Evolutionary conservation across 1,140 invertebrate genomes (phyloP).

Genomic region (Pararge aegeria): DNA sequence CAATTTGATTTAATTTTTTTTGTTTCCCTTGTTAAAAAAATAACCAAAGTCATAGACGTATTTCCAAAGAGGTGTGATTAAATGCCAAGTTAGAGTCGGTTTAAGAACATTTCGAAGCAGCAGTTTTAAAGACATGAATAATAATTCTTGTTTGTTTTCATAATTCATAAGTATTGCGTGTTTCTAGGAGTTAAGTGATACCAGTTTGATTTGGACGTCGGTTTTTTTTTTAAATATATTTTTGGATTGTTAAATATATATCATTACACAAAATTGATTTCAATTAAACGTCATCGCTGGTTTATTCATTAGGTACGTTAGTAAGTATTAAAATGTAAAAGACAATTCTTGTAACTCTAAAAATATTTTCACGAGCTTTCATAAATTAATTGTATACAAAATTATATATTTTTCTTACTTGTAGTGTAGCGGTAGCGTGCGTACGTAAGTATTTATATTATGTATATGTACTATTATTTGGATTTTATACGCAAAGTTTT

Average conservation of each 20-base stretch:
- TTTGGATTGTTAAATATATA: not conserved
- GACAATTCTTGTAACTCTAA: conserved; percentile 71
- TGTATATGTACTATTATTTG: conserved; percentile 29
- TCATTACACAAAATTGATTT: not conserved
- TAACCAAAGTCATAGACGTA: conserved; percentile 34
- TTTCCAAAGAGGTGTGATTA: conserved; percentile 33
- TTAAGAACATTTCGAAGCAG: conserved; percentile 54
- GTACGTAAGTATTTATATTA: conserved; percentile 33
- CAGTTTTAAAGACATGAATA: conserved; percentile 72
- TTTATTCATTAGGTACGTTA: conserved; percentile 32
- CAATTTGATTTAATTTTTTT: conserved; percentile 17
- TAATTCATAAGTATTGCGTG: conserved; percentile 61
- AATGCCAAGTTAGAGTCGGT: conserved; percentile 30
- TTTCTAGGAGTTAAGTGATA: conserved; percentile 53
- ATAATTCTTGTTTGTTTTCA: conserved; percentile 48
- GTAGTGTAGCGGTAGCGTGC: conserved; percentile 61
- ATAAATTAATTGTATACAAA: conserved; percentile 68
- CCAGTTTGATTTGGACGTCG: conserved; percentile 21
- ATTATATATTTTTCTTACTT: conserved; percentile 77
- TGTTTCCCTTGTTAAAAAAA: conserved; percentile 13
- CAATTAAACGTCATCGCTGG: not conserved
- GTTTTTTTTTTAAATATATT: not conserved
- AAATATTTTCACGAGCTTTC: conserved; percentile 73
- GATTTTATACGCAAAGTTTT: conserved; percentile 22
- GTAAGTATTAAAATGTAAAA: conserved; percentile 65